phyloP scores from a whole-genome alignment of 1,140 invertebrate species.

The Muscidifurax raptorellus region DNA sequence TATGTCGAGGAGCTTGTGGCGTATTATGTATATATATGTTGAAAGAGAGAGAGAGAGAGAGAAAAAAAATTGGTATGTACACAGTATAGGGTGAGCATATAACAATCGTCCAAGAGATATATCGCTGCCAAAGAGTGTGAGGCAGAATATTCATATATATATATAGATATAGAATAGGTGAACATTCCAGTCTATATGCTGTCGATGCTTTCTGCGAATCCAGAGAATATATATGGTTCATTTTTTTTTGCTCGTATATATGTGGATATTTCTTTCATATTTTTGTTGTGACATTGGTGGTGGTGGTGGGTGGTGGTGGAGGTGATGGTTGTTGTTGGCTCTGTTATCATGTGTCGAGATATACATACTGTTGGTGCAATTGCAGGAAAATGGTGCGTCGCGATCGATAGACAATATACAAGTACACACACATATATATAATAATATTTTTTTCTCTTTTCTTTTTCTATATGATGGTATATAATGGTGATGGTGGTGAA shows the following conservation, averaged over 20 bases:
- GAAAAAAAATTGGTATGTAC: background rate
- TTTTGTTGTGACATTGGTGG: too few species aligned
- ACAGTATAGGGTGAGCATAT: background rate
- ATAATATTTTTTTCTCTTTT: background rate
- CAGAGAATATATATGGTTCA: background rate
- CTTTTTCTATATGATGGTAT: constrained; percentile 2
- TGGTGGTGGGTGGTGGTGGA: too few species aligned
- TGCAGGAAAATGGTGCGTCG: constrained; percentile 21
- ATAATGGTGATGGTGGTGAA: background rate
- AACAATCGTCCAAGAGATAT: background rate
- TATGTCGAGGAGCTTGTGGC: background rate
- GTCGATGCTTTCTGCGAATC: constrained; percentile 13
- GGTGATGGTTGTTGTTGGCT: background rate
- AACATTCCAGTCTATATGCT: constrained; percentile 20
- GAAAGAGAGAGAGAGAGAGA: background rate
- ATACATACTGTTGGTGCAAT: constrained; percentile 12
- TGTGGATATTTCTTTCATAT: too few species aligned
- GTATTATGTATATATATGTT: background rate
- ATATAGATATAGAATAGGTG: background rate
- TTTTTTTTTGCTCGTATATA: background rate
- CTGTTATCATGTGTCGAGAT: background rate
- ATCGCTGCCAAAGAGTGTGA: background rate
- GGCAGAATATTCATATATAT: background rate
- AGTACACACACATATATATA: background rate
- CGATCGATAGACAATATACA: constrained; percentile 18